Conservation (phyloP, 2,113 vertebrate genomes). For the Grammomys dolichurus region DNA sequence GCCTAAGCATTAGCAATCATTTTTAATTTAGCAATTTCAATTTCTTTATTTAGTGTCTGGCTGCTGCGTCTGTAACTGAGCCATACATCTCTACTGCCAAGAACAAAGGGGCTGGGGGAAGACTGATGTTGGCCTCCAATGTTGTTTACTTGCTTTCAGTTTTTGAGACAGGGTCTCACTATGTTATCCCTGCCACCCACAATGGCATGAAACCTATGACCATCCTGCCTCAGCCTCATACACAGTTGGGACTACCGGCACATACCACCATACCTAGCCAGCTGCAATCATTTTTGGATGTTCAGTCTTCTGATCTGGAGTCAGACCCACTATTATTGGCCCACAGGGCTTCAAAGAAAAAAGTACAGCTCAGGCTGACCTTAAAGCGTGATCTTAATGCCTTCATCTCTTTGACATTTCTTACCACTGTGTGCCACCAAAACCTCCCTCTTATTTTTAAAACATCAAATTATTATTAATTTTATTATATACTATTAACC, state of each 20-base stretch:
- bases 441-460: neutral
- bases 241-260: neutral
- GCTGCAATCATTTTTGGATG: neutral
- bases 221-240: neutral
- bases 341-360: neutral
- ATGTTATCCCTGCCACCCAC: neutral
- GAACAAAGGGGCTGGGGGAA: conserved; percentile 48
- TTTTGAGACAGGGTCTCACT: neutral
- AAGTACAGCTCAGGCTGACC: too few species aligned
- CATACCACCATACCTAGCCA: rapidly evolving
- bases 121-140: neutral
- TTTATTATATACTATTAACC: neutral
- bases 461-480: conserved; percentile 14
- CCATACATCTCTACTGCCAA: conserved; percentile 35
- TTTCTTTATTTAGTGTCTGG: conserved; percentile 3
- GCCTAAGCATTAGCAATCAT: conserved; percentile 26
- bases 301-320: neutral
- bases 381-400: neutral
- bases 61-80: conserved; percentile 46
- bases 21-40: conserved; percentile 65
- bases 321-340: neutral
- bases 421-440: neutral
- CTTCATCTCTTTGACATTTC: neutral
- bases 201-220: neutral
- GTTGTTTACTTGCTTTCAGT: neutral